phyloP scores from a whole-genome alignment of 2,797 vertebrate genomes.

The Erpetoichthys calabaricus region DNA sequence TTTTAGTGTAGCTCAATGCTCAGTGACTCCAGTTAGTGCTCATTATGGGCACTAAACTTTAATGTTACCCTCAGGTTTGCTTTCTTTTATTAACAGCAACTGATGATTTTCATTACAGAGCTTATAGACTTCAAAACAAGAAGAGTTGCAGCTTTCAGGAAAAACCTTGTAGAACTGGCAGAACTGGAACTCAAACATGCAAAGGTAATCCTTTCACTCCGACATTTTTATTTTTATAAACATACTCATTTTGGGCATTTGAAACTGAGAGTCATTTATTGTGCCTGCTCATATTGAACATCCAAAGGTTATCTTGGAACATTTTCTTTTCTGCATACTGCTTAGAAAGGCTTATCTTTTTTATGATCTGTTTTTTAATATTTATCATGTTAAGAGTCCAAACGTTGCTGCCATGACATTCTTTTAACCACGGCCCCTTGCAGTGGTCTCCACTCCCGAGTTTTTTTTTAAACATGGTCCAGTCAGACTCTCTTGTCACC shows the following conservation, averaged over 20 bases:
- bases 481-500: too few species aligned
- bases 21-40: background rate
- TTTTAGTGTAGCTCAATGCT: background rate
- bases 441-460: too few species aligned
- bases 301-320: background rate
- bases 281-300: background rate
- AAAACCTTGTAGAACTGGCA: slow-evolving; percentile 95
- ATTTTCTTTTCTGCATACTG: background rate
- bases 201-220: slow-evolving; percentile 56
- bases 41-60: background rate
- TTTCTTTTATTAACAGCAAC: background rate
- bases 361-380: too few species aligned
- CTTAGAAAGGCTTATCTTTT: too few species aligned
- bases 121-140: slow-evolving; percentile 94
- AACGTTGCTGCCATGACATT: too few species aligned
- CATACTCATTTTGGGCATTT: background rate
- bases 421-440: too few species aligned
- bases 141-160: slow-evolving; percentile 93
- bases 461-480: too few species aligned
- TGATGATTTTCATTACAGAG: slow-evolving; percentile 41
- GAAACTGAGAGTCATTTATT: background rate
- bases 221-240: background rate
- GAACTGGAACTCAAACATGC: slow-evolving; percentile 97
- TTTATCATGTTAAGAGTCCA: too few species aligned
- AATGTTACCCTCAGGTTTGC: background rate